Evolutionary conservation across 2,888 invertebrate genomes (phyloP).

Genomic region (Siphonodentalium dalli): DNA sequence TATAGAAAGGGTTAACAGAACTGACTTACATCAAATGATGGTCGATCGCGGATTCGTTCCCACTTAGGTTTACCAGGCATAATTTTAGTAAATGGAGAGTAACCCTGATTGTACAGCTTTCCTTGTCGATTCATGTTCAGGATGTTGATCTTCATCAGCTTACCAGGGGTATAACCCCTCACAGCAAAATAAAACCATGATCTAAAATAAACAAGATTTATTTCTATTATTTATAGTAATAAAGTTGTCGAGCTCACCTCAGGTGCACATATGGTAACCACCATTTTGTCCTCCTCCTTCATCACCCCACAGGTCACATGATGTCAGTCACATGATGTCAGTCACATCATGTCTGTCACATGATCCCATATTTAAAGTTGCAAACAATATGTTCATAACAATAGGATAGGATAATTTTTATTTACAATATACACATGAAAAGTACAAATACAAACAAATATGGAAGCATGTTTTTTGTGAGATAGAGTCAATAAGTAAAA

Average conservation of each 20-base stretch:
- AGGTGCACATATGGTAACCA: no score
- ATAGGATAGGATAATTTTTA: no score
- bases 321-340: no score
- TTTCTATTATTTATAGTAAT: background rate
- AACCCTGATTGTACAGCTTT: conserved; percentile 86
- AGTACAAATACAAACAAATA: no score
- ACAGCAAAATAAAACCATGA: conserved; percentile 94
- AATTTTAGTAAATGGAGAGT: conserved; percentile 63
- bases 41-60: conserved; percentile 84
- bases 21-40: conserved; percentile 74
- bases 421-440: no score
- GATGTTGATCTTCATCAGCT: conserved; percentile 78
- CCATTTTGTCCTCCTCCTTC: no score
- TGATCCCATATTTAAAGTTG: no score
- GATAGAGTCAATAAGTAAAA: no score
- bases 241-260: background rate
- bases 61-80: conserved; percentile 81
- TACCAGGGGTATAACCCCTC: conserved; percentile 68
- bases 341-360: no score
- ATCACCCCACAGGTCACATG: no score
- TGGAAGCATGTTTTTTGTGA: no score
- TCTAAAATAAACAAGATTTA: conserved; percentile 59
- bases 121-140: conserved; percentile 88
- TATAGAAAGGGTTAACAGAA: background rate
- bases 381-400: no score